Evolutionary conservation across 2,888 invertebrate species (phyloP).

Genomic region (Noctua janthe): DNA sequence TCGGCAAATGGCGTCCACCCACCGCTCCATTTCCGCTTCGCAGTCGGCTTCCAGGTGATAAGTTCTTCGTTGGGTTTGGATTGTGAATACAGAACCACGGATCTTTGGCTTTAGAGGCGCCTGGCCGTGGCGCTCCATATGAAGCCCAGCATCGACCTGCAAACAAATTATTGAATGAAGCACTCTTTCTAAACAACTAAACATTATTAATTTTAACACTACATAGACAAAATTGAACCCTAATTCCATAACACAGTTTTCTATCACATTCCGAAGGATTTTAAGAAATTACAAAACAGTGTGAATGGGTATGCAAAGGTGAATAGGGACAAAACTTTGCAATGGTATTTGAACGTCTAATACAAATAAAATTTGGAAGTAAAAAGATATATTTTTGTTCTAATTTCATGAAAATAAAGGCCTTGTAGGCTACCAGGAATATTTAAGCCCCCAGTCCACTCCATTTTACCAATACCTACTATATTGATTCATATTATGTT

Average conservation of each 20-base stretch:
- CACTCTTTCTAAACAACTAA: background rate
- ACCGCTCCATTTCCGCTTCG: slow-evolving; percentile 97
- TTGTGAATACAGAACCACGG: slow-evolving; percentile 94
- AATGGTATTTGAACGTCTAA: too few species aligned
- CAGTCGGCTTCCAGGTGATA: slow-evolving; percentile 98
- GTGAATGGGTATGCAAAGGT: background rate
- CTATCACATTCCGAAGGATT: background rate
- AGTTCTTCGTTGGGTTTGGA: slow-evolving; percentile 96
- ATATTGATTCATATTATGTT: background rate
- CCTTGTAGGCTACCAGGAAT: too few species aligned
- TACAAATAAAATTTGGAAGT: too few species aligned
- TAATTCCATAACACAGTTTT: background rate
- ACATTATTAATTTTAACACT: background rate
- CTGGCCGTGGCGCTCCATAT: slow-evolving; percentile 95
- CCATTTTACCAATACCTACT: too few species aligned
- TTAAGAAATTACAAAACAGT: background rate
- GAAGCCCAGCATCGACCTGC: slow-evolving; percentile 96
- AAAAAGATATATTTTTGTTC: too few species aligned
- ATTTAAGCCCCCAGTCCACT: too few species aligned
- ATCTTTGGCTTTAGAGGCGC: slow-evolving; percentile 92
- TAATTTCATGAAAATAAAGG: too few species aligned
- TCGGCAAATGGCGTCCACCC: slow-evolving; percentile 98
- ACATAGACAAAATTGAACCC: background rate
- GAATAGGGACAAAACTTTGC: too few species aligned
- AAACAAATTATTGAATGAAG: slow-evolving; percentile 21